These are phyloP conservation scores for Lacerta bilineata DNA, from an alignment of 2,797 vertebrate genomes.

Conservation along the genomic window DNA sequence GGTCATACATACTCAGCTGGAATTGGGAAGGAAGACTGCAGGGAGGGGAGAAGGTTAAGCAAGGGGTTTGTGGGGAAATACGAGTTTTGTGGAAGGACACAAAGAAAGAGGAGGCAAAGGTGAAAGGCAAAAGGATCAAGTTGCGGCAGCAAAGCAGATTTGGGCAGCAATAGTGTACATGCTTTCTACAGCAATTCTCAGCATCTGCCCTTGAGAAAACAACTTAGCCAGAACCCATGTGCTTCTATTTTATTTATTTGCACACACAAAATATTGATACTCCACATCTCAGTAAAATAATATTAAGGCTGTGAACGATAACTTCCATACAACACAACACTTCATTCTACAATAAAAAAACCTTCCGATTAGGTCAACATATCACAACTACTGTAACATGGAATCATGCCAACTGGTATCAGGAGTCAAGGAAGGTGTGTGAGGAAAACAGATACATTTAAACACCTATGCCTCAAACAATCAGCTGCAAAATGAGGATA, in stretches of 20 bases:
- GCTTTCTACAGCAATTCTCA: not conserved
- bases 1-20: not conserved
- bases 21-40: not conserved
- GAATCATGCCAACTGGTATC: no score
- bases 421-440: no score
- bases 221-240: not conserved
- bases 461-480: not conserved
- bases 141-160: not conserved
- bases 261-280: no score
- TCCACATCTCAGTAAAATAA: no score
- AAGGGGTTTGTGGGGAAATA: not conserved
- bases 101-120: not conserved
- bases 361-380: no score
- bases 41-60: not conserved
- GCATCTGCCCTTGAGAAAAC: not conserved
- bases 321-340: no score
- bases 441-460: no score
- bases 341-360: no score
- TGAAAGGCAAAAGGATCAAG: not conserved
- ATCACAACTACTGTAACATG: no score
- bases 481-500: not conserved
- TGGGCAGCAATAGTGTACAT: not conserved
- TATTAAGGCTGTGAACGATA: no score
- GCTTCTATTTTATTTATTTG: no score
- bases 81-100: not conserved